Conservation (phyloP, 1,140 invertebrate genomes). For the Brachionus rubens region DNA sequence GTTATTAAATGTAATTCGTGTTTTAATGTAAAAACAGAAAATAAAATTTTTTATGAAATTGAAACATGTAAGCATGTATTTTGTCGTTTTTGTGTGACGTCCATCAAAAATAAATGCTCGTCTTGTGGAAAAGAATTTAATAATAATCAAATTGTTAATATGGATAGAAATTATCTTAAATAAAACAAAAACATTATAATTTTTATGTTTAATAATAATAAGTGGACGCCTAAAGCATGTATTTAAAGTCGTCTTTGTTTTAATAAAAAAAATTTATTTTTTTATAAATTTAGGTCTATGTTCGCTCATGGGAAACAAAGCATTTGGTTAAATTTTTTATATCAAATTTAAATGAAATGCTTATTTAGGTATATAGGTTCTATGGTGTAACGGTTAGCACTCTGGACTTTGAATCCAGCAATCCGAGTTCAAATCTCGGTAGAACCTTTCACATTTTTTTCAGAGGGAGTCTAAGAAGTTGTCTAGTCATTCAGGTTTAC, state of each 20-base stretch:
- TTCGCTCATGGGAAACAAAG: no score
- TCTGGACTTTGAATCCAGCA: slow-evolving; percentile 43
- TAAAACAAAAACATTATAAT: no score
- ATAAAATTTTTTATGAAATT: slow-evolving; percentile 25
- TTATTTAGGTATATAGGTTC: not conserved
- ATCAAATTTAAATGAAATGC: not conserved
- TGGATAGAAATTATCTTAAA: slow-evolving; percentile 28
- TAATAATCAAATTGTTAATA: slow-evolving; percentile 27
- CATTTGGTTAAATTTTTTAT: no score
- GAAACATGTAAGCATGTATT: not conserved
- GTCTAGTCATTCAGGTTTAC: not conserved
- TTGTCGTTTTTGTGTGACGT: not conserved
- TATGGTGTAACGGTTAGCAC: slow-evolving; percentile 44
- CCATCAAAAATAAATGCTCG: not conserved
- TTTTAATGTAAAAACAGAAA: not conserved
- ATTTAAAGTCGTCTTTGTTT: no score
- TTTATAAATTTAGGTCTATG: no score
- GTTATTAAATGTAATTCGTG: not conserved
- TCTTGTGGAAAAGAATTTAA: slow-evolving; percentile 25
- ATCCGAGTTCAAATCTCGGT: slow-evolving; percentile 44
- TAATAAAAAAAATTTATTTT: no score
- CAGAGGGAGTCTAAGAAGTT: not conserved
- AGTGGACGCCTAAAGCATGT: no score
- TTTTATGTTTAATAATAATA: no score
- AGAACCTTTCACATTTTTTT: slow-evolving; percentile 20